These are phyloP conservation scores for Cliona cf. orientalis DNA, from an alignment of 37 sponge, comb jelly and placozoan species.

Conservation along the genomic window DNA sequence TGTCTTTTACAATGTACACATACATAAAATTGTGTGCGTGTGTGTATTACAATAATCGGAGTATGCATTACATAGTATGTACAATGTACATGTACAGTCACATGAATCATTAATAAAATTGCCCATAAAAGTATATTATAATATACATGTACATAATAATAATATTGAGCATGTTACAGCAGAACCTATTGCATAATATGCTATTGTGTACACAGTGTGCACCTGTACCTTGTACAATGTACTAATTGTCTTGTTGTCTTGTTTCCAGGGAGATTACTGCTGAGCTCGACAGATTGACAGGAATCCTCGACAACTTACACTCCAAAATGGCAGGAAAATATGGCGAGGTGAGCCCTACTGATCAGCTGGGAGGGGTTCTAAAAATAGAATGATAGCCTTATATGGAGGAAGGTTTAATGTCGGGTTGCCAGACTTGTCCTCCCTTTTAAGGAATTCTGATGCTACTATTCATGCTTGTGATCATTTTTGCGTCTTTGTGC, in stretches of 20 bases:
- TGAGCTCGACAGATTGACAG: constrained; percentile 53
- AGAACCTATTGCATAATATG: no score
- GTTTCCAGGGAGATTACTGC: constrained; percentile 45
- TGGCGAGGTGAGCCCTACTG: constrained; percentile 27
- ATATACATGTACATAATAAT: no score
- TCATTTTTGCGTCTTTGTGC: background rate
- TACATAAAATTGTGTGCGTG: background rate
- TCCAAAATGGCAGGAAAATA: constrained; percentile 48
- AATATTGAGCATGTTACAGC: no score
- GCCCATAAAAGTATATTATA: no score
- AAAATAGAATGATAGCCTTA: background rate
- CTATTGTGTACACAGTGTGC: no score
- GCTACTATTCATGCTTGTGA: background rate
- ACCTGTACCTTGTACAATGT: no score
- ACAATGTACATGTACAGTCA: no score
- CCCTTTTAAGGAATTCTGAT: background rate
- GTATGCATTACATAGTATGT: background rate
- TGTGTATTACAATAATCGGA: background rate
- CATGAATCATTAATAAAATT: no score
- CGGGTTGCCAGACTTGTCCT: no score
- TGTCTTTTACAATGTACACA: no score
- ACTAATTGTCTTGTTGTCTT: background rate
- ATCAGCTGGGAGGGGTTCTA: background rate
- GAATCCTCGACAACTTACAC: constrained; percentile 52
- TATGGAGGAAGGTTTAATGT: background rate